Conservation (phyloP, 2,113 vertebrate genomes). For the Poecilia latipinna region DNA sequence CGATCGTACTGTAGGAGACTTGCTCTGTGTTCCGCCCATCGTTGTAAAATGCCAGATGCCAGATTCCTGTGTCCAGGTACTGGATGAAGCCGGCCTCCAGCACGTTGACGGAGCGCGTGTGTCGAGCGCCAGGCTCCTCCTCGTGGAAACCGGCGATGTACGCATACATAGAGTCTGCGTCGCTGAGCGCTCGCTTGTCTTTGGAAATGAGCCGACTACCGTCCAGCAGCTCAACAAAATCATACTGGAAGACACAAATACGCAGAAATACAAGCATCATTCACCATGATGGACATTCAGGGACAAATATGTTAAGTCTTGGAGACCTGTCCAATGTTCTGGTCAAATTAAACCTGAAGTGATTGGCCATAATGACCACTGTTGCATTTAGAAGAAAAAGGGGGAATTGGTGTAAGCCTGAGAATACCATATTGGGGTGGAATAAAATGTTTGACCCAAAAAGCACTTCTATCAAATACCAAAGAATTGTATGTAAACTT, state of each 20-base stretch:
- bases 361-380: no score
- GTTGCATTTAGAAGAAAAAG: no score
- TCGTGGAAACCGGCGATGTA: slow-evolving; percentile 77
- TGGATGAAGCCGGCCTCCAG: slow-evolving; percentile 97
- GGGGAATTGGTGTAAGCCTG: no score
- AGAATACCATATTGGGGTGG: no score
- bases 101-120: slow-evolving; percentile 87
- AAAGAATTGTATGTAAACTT: no score
- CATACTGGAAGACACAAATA: slow-evolving; percentile 82
- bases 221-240: slow-evolving; percentile 97
- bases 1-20: slow-evolving; percentile 93
- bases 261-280: neutral
- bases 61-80: slow-evolving; percentile 95
- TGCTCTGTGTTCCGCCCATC: slow-evolving; percentile 93
- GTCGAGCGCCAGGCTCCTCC: slow-evolving; percentile 62
- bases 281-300: neutral
- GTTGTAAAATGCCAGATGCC: slow-evolving; percentile 98
- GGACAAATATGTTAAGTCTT: no score
- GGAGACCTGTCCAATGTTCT: no score
- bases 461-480: no score
- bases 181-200: slow-evolving; percentile 90
- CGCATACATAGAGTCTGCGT: slow-evolving; percentile 76
- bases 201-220: slow-evolving; percentile 92
- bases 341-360: no score
- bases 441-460: no score